phyloP scores from a whole-genome alignment of 2,888 invertebrate genomes.

The Lycophotia porphyrea region DNA sequence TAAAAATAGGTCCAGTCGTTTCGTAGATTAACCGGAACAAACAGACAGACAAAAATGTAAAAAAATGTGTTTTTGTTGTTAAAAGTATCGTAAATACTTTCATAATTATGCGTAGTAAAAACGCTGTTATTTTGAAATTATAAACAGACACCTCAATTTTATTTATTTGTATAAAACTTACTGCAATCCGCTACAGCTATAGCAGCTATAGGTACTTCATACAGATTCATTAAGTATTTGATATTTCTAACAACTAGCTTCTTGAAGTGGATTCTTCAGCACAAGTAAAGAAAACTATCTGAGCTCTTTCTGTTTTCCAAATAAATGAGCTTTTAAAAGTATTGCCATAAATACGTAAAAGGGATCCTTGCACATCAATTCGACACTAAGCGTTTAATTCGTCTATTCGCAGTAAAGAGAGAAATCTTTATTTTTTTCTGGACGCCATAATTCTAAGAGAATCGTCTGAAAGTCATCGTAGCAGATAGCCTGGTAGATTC shows the following conservation, averaged over 20 bases:
- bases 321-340: constrained; percentile 22
- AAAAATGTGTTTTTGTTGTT: too few relatives aligned
- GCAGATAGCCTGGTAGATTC: constrained; percentile 19
- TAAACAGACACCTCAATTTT: too few relatives aligned
- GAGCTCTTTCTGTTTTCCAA: constrained; percentile 1
- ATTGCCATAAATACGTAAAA: constrained; percentile 24
- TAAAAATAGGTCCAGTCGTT: too few relatives aligned
- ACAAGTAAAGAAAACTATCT: constrained; percentile 23
- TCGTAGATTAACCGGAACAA: too few relatives aligned
- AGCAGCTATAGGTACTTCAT: background rate
- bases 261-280: constrained; percentile 15
- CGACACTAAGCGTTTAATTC: constrained; percentile 18
- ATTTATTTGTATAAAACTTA: too few relatives aligned
- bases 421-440: constrained; percentile 10
- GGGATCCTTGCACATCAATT: constrained; percentile 17
- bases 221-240: background rate
- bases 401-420: constrained; percentile 6
- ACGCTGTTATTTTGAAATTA: too few relatives aligned
- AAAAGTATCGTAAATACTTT: too few relatives aligned
- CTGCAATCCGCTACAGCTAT: constrained; percentile 1
- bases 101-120: too few relatives aligned
- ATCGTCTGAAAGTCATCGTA: constrained; percentile 23
- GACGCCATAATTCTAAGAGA: constrained; percentile 10
- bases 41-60: too few relatives aligned
- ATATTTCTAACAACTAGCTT: background rate